Conservation (phyloP, 1,140 invertebrate genomes). For the Trinorchestia longiramus region DNA sequence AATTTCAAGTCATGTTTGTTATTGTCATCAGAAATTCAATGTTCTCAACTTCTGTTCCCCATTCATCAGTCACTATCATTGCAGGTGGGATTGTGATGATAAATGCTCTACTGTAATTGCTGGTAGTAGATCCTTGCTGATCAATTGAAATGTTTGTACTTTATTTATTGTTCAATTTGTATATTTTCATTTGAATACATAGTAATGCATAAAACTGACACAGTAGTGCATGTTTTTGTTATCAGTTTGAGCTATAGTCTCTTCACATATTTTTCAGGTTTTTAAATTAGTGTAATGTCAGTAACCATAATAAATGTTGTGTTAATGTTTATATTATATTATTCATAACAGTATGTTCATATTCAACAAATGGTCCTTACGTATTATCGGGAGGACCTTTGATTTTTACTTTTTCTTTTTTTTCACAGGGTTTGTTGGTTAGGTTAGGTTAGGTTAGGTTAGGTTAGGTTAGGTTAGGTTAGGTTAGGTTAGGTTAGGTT, state of each 20-base stretch:
- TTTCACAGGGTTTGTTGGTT: no score
- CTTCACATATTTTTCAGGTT: background rate
- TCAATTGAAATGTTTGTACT: background rate
- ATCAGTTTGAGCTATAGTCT: background rate
- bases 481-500: no score
- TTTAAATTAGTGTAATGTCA: no score
- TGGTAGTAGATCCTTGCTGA: background rate
- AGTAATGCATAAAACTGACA: no score
- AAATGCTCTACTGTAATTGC: background rate
- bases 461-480: no score
- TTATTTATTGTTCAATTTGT: background rate
- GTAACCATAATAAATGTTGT: no score
- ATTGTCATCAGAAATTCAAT: background rate
- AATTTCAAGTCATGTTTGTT: background rate
- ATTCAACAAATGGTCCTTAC: no score
- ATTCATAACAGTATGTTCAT: no score
- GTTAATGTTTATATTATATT: no score
- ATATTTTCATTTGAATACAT: background rate
- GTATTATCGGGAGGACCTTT: no score
- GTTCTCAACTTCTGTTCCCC: background rate
- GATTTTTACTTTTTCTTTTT: no score
- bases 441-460: no score
- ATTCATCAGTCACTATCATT: background rate
- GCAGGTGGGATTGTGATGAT: background rate
- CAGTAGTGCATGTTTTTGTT: background rate